Base-by-base conservation (phyloP, 2,888 invertebrate species). In the Brachyopa scutellaris region DNA sequence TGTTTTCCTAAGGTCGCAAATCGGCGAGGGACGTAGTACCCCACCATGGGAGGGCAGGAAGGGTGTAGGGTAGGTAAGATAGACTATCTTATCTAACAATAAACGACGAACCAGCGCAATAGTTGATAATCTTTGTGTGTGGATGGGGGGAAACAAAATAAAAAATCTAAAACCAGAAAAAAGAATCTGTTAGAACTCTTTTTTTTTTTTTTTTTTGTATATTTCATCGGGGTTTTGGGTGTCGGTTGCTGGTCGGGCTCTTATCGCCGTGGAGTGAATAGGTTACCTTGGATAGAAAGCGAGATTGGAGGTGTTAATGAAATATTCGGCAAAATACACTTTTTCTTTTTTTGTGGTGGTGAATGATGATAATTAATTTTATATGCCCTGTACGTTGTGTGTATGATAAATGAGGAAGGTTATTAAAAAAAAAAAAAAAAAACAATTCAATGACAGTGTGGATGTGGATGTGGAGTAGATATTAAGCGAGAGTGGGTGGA, bases 51-150 rank as follows among this genome's bases (percentile, higher is more conserved):
- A 59, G 62, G 66, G 9, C n/a, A n/a, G 4, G 19, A n/a, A 36
- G 29, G 21, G 59, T 29, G 40, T 62, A 45, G 8, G 9, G n/a
- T 49, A 21, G 45, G 9, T 45, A 31, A 26, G 59, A 53, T 62
- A 61, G 55, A 40, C 55, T 73, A 80, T 69, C 74, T 80, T 80
- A 80, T 80, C 80, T 80, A 64, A 57, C 69, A 57, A 67, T 67
- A 67, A 79, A 42, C n/a, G n/a, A n/a, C 61, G 26, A 73, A 70
- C 80, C 69, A 49, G 53, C 66, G 36, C 62, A 67, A 57, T 59
- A 64, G 62, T 62, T 74, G 69, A 69, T 80, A 80, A 80, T 74
- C 69, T 69, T 9, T 13, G 51, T 55, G 62, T 45, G 38, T 62
- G n/a, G 47, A 74, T 57, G 55, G 40, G 21, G 31, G 40, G 49